Evolutionary conservation across 2,797 vertebrate genomes (phyloP), one percentile per base, ranked within the genome.

Genomic region (Botia almorhae): DNA sequence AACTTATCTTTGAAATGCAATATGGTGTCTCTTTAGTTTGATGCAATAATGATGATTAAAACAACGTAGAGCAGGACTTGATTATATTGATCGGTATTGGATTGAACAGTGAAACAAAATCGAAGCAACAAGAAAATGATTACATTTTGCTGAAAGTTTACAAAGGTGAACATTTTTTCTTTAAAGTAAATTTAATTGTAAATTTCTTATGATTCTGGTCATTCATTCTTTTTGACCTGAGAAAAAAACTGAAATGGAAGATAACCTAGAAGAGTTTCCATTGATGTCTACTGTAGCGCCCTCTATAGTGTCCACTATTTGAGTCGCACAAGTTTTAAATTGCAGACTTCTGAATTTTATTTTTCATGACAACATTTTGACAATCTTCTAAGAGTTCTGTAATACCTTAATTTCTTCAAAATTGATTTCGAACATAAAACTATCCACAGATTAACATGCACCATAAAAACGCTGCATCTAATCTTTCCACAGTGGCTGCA

Each of bases 371-470:
- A n/a, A n/a, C n/a, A n/a, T n/a, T n/a, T n/a, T n/a, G n/a, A n/a
- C n/a, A n/a, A n/a, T 56, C 6, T 55, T 68, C 11, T 2, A 26
- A 43, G 39, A 8, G 39, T 39, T 4, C 36, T 39, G 3, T 39
- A 39, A 39, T 39, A 3, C 39, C 8, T 43, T 70, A 51, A 61
- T 61, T 70, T 63, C 4, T 10, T 51, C 2, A 0, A 7, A 51
- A 72, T 26, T 53, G 53, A 79, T 79, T 53, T 79, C 26, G n/a
- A 23, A 50, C 55, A 61, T 69, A 69, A 78, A 71, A 72, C 48
- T 60, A 64, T 72, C 46, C 3, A 26, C 48, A 21, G 17, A 21
- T 39, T 65, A 39, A 39, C 63, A n/a, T 65, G 63, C 63, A n/a
- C 48, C 69, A 53, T 64, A 70, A 64, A 71, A 23, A 8, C 26